These are phyloP conservation scores for Neosilurus mollespiculum DNA, from an alignment of 2,797 vertebrate species.

Conservation along the genomic window DNA sequence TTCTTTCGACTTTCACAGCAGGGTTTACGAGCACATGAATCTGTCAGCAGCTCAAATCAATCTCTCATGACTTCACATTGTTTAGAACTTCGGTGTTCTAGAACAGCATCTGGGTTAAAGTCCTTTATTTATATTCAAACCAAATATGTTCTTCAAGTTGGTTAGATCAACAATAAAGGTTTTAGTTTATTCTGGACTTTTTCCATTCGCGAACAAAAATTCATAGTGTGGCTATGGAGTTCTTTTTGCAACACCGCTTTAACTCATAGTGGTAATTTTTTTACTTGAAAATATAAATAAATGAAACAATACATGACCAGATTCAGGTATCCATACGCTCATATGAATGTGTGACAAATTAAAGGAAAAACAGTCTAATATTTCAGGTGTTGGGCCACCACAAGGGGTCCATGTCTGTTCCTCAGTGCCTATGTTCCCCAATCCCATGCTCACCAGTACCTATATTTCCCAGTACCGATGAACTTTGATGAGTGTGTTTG, in stretches of 20 bases:
- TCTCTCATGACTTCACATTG: not conserved
- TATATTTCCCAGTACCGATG: no score
- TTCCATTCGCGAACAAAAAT: not conserved
- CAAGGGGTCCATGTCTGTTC: no score
- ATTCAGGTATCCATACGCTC: not conserved
- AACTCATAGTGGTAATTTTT: not conserved
- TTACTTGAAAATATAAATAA: not conserved
- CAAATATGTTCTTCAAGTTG: not conserved
- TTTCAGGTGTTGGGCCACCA: not conserved
- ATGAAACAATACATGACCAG: not conserved
- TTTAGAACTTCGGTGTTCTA: constrained; percentile 3
- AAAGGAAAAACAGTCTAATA: not conserved
- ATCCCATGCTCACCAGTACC: no score
- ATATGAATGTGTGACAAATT: not conserved
- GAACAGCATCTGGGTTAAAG: not conserved
- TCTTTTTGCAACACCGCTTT: not conserved
- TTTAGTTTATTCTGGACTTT: not conserved
- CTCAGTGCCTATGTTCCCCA: no score
- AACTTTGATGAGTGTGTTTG: no score
- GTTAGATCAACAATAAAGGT: constrained; percentile 5
- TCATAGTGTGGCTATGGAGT: not conserved
- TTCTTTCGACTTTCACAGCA: not conserved
- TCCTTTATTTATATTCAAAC: constrained; percentile 9
- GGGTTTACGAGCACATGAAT: not conserved
- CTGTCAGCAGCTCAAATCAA: constrained; percentile 11